These are phyloP conservation scores for Hephaestus fuliginosus DNA, from an alignment of 2,797 vertebrate genomes.

Conservation along the genomic window DNA sequence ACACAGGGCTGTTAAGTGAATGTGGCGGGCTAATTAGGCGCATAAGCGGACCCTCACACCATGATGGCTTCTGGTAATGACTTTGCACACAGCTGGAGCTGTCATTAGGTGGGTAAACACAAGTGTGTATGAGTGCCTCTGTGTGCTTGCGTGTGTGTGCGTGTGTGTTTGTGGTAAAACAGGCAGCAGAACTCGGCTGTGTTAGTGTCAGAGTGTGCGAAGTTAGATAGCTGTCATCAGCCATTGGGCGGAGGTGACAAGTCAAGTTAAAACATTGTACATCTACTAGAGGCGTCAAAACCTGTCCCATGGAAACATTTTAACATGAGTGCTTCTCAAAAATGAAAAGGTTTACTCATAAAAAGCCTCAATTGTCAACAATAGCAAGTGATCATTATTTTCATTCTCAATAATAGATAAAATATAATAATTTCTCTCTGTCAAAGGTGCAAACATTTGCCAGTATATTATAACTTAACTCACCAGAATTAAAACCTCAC, in stretches of 20 bases:
- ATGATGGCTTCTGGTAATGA: conserved; percentile 61
- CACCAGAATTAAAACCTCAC: too few species aligned
- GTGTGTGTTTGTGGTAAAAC: conserved; percentile 1
- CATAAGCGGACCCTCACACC: conserved; percentile 52
- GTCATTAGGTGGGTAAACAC: conserved; percentile 56
- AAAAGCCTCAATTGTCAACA: neutral
- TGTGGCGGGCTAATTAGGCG: conserved; percentile 58
- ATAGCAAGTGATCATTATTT: neutral
- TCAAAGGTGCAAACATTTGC: too few species aligned
- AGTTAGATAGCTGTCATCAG: conserved; percentile 9
- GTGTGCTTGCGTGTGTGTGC: neutral
- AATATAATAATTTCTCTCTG: too few species aligned
- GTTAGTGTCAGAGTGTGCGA: neutral
- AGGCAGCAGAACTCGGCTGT: neutral
- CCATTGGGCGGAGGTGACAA: neutral
- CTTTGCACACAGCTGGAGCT: conserved; percentile 57
- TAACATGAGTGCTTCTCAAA: neutral
- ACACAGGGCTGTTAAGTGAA: conserved; percentile 36
- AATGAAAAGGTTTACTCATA: neutral
- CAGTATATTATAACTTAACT: too few species aligned
- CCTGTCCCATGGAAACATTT: neutral
- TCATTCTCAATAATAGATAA: too few species aligned
- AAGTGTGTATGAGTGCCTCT: neutral
- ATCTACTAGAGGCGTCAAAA: neutral
- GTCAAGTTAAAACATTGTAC: neutral